A percentile compares a stretch with the other conserved stretches of the same genome.
Conservation (phyloP, 35 echinoderm and acorn worm species). For the Ophioderma brevispina region DNA sequence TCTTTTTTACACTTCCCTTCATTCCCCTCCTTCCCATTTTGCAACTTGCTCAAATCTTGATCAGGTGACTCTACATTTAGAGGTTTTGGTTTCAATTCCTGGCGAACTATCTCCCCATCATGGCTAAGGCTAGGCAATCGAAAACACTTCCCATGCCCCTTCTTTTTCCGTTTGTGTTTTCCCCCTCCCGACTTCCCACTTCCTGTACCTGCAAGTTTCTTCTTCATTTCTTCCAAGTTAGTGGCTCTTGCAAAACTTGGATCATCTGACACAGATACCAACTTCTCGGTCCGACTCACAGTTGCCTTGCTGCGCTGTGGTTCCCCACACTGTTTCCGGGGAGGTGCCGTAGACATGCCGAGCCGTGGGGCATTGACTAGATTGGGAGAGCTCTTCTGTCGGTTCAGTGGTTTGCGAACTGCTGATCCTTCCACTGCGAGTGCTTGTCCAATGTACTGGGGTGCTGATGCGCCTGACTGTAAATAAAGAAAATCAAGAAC, state of each 20-base stretch:
- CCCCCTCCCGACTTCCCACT: slow-evolving; percentile 19
- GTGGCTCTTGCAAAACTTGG: slow-evolving; percentile 40
- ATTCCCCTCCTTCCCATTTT: background rate
- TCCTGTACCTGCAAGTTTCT: slow-evolving; percentile 89
- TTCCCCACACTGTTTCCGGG: background rate
- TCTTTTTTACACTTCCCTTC: background rate
- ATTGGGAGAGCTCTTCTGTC: slow-evolving; percentile 76
- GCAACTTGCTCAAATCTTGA: background rate
- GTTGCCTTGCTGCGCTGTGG: slow-evolving; percentile 26
- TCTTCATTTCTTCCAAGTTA: slow-evolving; percentile 86
- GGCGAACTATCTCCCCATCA: slow-evolving; percentile 18
- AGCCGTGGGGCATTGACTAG: slow-evolving; percentile 22
- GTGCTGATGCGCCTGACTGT: slow-evolving; percentile 60
- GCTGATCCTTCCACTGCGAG: slow-evolving; percentile 64
- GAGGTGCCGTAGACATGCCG: background rate
- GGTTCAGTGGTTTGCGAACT: slow-evolving; percentile 66
- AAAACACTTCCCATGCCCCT: slow-evolving; percentile 31
- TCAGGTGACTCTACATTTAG: slow-evolving; percentile 29
- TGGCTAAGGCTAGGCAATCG: slow-evolving; percentile 46
- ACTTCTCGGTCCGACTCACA: slow-evolving; percentile 11
- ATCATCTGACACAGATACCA: background rate
- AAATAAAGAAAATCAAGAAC: no score
- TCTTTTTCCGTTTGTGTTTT: background rate
- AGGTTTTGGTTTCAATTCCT: slow-evolving; percentile 48
- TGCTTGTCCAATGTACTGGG: slow-evolving; percentile 79